phyloP scores from a whole-genome alignment of 1,140 invertebrate genomes.

The Diploscapter pachys region DNA sequence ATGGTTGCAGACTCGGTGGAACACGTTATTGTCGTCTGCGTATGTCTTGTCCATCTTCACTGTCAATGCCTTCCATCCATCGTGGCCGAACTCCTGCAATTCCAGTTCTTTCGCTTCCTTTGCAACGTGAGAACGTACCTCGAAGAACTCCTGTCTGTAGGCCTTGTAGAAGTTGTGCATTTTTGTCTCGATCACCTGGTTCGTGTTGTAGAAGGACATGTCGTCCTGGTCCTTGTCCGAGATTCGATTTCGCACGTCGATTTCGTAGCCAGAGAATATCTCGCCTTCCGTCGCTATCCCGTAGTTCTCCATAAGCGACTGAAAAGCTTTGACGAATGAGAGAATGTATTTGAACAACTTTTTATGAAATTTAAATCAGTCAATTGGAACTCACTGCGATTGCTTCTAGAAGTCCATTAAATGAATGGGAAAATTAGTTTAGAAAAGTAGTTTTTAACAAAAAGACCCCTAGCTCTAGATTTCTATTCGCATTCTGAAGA shows the following conservation, averaged over 20 bases:
- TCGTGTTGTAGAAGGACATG: slow-evolving; percentile 8
- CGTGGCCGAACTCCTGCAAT: not conserved
- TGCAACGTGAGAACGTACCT: not conserved
- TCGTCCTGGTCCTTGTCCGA: slow-evolving; percentile 19
- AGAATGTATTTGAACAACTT: too few relatives aligned
- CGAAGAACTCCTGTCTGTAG: slow-evolving; percentile 13
- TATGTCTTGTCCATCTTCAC: not conserved
- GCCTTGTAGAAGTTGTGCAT: not conserved
- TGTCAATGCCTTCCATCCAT: not conserved
- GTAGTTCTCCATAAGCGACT: slow-evolving; percentile 24
- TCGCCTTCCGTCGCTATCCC: slow-evolving; percentile 29
- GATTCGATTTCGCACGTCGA: slow-evolving; percentile 15
- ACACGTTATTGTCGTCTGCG: slow-evolving; percentile 4
- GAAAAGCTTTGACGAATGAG: too few relatives aligned
- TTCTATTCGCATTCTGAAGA: too few relatives aligned
- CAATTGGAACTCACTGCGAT: too few relatives aligned
- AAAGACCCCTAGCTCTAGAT: too few relatives aligned
- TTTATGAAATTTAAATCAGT: too few relatives aligned
- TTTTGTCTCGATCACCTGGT: slow-evolving; percentile 1
- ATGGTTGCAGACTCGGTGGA: not conserved
- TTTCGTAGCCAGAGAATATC: slow-evolving; percentile 20
- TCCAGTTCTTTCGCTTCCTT: not conserved
- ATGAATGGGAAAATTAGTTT: too few relatives aligned
- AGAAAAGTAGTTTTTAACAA: too few relatives aligned
- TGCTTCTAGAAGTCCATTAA: too few relatives aligned